Evolutionary conservation across 2,797 vertebrate genomes (phyloP).

Genomic region (Notamacropus eugenii): DNA sequence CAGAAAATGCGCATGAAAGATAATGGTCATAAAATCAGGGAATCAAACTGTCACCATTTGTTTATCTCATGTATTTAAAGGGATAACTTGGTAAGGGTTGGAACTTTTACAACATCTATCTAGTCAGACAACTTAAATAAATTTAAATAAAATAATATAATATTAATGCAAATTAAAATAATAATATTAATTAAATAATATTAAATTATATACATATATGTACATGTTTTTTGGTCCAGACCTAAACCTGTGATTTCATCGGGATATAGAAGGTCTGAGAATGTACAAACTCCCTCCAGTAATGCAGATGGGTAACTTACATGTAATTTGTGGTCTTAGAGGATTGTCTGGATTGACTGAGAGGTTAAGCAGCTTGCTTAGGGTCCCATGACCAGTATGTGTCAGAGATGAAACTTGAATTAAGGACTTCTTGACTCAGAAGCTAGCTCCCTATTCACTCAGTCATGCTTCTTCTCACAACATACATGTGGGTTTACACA

Average conservation of each 20-base stretch:
- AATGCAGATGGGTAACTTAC: not conserved
- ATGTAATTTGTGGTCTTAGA: not conserved
- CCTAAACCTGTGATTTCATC: not conserved
- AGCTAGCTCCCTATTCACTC: not conserved
- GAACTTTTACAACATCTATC: not conserved
- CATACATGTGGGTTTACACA: not conserved
- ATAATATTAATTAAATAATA: not conserved
- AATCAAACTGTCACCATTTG: not conserved
- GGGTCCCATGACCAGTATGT: not conserved
- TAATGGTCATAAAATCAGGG: conserved; percentile 11
- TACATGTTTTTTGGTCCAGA: not conserved
- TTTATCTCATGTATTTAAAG: conserved; percentile 33
- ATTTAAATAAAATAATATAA: not conserved
- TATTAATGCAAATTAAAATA: not conserved
- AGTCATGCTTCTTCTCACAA: not conserved
- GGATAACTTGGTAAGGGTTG: not conserved
- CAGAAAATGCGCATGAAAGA: conserved; percentile 47
- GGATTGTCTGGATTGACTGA: not conserved
- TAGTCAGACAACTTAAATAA: conserved; percentile 10
- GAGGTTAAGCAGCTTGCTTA: not conserved
- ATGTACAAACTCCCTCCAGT: not conserved
- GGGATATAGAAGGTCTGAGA: not conserved
- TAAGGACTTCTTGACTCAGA: not conserved
- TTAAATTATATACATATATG: not conserved
- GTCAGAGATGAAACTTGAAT: not conserved